Evolutionary conservation across 2,797 vertebrate genomes (phyloP).

Genomic region (Yasuhikotakia modesta): DNA sequence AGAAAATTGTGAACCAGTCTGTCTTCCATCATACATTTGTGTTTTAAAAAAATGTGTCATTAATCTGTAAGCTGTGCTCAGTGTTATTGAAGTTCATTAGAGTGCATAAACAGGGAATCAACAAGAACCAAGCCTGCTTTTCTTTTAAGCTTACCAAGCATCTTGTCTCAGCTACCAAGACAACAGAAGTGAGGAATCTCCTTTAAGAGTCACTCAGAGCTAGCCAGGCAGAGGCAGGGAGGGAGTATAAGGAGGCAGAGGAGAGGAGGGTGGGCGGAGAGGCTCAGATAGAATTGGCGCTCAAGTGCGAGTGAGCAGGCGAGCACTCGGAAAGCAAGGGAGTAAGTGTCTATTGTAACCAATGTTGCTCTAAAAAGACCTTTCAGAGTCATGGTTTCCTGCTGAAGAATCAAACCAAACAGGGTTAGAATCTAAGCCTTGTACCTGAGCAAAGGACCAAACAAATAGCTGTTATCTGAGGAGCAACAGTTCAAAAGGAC

Average conservation of each 20-base stretch:
- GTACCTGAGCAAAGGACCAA: not conserved
- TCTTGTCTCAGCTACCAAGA: slow-evolving; percentile 69
- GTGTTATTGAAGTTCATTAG: not conserved
- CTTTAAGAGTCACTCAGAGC: slow-evolving; percentile 67
- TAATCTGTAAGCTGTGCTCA: not conserved
- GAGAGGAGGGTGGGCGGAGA: slow-evolving; percentile 54
- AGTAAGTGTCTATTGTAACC: slow-evolving; percentile 81
- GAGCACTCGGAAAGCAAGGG: slow-evolving; percentile 70
- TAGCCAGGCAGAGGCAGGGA: slow-evolving; percentile 65
- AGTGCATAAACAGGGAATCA: slow-evolving; percentile 34
- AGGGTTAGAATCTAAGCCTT: not conserved
- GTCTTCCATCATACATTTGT: slow-evolving; percentile 1
- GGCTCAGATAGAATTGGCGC: slow-evolving; percentile 65
- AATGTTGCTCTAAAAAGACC: slow-evolving; percentile 80
- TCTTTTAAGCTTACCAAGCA: slow-evolving; percentile 64
- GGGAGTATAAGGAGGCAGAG: slow-evolving; percentile 57
- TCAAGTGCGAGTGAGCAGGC: slow-evolving; percentile 68
- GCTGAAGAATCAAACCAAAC: slow-evolving; percentile 48
- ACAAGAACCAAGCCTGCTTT: slow-evolving; percentile 55
- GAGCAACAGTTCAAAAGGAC: slow-evolving; percentile 10
- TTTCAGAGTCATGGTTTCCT: slow-evolving; percentile 64
- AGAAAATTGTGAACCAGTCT: not conserved
- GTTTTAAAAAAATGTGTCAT: not conserved
- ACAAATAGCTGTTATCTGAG: slow-evolving; percentile 21
- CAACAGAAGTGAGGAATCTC: slow-evolving; percentile 60